Evolutionary conservation across 2,888 invertebrate genomes (phyloP).

Genomic region (Tholera decimalis): DNA sequence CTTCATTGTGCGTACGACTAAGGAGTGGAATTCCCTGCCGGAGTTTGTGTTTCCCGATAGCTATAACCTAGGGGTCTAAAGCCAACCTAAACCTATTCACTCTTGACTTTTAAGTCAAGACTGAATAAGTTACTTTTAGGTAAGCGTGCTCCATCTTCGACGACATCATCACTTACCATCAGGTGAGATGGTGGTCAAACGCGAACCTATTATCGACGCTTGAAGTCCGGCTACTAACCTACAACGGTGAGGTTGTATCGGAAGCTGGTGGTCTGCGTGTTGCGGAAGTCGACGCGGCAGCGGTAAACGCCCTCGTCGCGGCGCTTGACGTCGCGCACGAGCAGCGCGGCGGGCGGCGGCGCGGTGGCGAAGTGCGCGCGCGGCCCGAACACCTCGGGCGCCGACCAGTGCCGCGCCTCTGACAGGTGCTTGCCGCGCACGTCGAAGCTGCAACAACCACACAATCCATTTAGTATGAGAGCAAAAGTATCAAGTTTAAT

Average conservation of each 20-base stretch:
- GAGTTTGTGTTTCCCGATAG: too few relatives aligned
- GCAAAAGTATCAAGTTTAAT: not conserved
- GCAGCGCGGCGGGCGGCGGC: conserved; percentile 95
- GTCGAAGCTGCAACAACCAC: conserved; percentile 94
- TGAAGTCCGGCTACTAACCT: conserved; percentile 16
- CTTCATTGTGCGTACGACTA: too few relatives aligned
- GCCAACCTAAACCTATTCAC: too few relatives aligned
- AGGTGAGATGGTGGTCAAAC: too few relatives aligned
- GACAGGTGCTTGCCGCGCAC: conserved; percentile 95
- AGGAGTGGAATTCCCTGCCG: too few relatives aligned
- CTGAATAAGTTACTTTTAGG: too few relatives aligned
- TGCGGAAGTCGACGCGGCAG: conserved; percentile 97
- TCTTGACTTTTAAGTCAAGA: too few relatives aligned
- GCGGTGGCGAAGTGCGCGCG: conserved; percentile 96
- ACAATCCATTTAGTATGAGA: not conserved
- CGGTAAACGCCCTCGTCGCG: conserved; percentile 97
- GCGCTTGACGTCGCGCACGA: conserved; percentile 94
- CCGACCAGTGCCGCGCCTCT: conserved; percentile 96
- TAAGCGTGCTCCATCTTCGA: too few relatives aligned
- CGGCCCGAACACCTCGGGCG: conserved; percentile 96
- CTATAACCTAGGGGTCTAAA: too few relatives aligned
- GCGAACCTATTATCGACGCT: not conserved
- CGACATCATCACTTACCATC: too few relatives aligned
- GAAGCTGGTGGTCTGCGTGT: conserved; percentile 97
- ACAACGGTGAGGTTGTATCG: conserved; percentile 95